Conservation (phyloP, 2,797 vertebrate genomes). For the Argentina silus region DNA sequence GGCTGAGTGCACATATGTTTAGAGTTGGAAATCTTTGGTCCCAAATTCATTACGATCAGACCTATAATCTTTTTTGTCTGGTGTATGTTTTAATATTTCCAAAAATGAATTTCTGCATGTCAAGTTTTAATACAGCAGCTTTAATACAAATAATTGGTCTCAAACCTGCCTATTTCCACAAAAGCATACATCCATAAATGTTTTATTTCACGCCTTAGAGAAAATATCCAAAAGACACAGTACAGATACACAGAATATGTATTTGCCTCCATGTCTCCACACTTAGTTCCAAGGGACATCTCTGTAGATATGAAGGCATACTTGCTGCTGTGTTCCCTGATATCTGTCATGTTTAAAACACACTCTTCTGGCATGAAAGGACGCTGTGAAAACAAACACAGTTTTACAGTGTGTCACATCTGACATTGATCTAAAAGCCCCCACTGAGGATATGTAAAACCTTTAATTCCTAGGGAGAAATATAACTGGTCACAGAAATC, state of each 20-base stretch:
- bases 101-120: constrained; percentile 26
- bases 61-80: constrained; percentile 12
- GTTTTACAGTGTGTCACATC: constrained; percentile 26
- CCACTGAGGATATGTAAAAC: constrained; percentile 23
- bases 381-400: constrained; percentile 30
- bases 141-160: constrained; percentile 50
- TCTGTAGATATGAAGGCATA: constrained; percentile 46
- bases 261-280: constrained; percentile 22
- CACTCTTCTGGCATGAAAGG: constrained; percentile 47
- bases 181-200: constrained; percentile 32
- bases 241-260: constrained; percentile 6
- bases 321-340: constrained; percentile 42
- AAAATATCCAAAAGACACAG: constrained; percentile 23
- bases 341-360: constrained; percentile 56
- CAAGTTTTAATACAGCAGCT: constrained; percentile 40
- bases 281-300: constrained; percentile 41
- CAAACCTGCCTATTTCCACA: constrained; percentile 33
- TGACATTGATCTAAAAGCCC: constrained; percentile 55
- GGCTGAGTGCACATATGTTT: constrained; percentile 61
- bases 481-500: constrained; percentile 1
- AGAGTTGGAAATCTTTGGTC: constrained; percentile 31
- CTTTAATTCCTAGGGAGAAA: constrained; percentile 15
- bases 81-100: constrained; percentile 46
- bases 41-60: constrained; percentile 45
- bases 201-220: constrained; percentile 44